phyloP scores from a whole-genome alignment of 1,140 invertebrate genomes.

The Medauroidea extradentata region DNA sequence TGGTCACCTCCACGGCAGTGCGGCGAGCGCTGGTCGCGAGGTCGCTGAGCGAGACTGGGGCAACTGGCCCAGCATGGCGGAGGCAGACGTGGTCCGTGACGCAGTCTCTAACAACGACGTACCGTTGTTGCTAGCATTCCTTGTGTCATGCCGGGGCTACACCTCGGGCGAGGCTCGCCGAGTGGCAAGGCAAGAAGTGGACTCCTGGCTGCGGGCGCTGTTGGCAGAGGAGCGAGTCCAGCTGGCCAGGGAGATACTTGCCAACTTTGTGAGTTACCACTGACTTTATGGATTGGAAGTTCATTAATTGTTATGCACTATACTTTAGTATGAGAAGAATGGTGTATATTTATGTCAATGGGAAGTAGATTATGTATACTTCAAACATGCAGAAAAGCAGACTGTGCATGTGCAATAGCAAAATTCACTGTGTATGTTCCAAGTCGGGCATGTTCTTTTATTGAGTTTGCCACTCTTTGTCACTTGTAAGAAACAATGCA shows the following conservation, averaged over 20 bases:
- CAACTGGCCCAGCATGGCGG: not conserved
- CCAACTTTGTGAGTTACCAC: constrained; percentile 4
- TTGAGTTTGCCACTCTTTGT: too few species aligned
- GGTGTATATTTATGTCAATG: too few species aligned
- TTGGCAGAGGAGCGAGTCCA: not conserved
- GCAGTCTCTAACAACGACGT: constrained; percentile 1
- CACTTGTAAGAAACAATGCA: too few species aligned
- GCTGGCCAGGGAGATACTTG: not conserved
- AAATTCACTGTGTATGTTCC: too few species aligned
- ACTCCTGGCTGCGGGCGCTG: not conserved
- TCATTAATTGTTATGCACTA: too few species aligned
- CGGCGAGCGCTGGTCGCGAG: not conserved
- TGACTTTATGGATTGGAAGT: too few species aligned
- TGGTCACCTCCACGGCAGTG: not conserved
- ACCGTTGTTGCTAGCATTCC: not conserved
- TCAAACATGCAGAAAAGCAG: too few species aligned
- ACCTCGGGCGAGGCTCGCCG: not conserved
- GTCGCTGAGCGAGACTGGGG: not conserved
- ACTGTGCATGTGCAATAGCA: too few species aligned
- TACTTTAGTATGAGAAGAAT: too few species aligned
- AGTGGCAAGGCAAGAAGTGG: not conserved
- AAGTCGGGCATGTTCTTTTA: too few species aligned
- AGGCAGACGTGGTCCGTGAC: not conserved
- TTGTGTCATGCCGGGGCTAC: not conserved
- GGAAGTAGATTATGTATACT: too few species aligned